phyloP scores from a whole-genome alignment of 2,113 vertebrate genomes.

The Cottus gobio region DNA sequence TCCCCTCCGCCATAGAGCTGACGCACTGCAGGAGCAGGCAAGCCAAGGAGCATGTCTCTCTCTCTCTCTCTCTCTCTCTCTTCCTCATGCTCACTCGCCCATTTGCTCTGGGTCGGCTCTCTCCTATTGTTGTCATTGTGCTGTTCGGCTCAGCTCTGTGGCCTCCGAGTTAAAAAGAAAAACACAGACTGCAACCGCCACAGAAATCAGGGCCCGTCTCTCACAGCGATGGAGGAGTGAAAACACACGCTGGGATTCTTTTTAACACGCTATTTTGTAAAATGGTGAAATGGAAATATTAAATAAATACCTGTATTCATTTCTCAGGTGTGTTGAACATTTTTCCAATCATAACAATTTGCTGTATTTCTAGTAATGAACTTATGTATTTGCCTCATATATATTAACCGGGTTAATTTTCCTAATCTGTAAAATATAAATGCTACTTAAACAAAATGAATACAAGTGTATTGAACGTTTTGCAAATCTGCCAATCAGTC shows the following conservation, averaged over 20 bases:
- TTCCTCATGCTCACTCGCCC: conserved; percentile 39
- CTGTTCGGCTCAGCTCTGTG: conserved; percentile 50
- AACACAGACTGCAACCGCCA: conserved; percentile 35
- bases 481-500: background rate
- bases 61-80: conserved; percentile 13
- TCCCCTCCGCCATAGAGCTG: conserved; percentile 80
- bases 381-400: background rate
- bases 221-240: background rate
- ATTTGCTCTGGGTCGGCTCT: conserved; percentile 29
- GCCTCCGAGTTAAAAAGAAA: conserved; percentile 63
- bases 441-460: background rate
- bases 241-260: background rate
- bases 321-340: background rate
- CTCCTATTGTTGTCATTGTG: conserved; percentile 68
- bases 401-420: background rate
- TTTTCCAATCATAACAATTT: background rate
- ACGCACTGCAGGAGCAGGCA: conserved; percentile 65
- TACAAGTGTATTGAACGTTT: background rate
- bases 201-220: conserved; percentile 41
- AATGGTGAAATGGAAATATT: background rate
- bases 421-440: background rate
- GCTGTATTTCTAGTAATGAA: background rate
- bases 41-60: conserved; percentile 46
- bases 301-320: background rate
- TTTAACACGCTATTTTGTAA: background rate